These are phyloP conservation scores for Stramonita haemastoma DNA, from an alignment of 2,888 invertebrate genomes.

Conservation along the genomic window DNA sequence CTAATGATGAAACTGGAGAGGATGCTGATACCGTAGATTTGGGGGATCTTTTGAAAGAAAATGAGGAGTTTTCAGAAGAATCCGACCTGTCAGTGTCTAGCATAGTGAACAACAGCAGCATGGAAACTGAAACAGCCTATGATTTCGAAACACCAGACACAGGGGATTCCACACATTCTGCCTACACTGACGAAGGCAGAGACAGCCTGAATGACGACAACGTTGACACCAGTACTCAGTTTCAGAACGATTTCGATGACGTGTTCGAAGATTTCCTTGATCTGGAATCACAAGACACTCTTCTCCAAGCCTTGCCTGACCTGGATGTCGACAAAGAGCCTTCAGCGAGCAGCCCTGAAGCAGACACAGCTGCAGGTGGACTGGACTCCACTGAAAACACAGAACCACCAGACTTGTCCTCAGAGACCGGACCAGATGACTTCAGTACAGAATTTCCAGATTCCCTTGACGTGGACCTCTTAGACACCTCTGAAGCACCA, in stretches of 20 bases:
- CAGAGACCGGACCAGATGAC: not conserved
- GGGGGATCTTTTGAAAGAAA: not conserved
- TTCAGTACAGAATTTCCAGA: not conserved
- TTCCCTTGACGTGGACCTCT: not conserved
- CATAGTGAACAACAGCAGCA: not conserved
- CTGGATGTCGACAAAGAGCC: not conserved
- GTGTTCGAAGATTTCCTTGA: not conserved
- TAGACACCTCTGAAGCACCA: not conserved
- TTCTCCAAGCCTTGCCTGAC: not conserved
- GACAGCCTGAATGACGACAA: not conserved
- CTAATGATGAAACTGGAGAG: not conserved
- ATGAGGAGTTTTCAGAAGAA: not conserved
- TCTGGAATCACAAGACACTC: not conserved
- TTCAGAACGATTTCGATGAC: not conserved
- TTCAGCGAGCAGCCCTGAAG: not conserved
- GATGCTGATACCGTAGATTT: not conserved
- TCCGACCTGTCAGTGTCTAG: not conserved
- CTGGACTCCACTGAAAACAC: not conserved
- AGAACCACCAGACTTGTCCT: not conserved
- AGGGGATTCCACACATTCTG: not conserved
- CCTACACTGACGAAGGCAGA: conserved; percentile 3
- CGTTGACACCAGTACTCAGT: not conserved
- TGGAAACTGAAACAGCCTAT: not conserved
- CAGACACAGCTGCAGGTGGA: not conserved
- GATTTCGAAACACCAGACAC: not conserved